Evolutionary conservation across 2,797 vertebrate species (phyloP).

Genomic region (Megalops cyprinoides): DNA sequence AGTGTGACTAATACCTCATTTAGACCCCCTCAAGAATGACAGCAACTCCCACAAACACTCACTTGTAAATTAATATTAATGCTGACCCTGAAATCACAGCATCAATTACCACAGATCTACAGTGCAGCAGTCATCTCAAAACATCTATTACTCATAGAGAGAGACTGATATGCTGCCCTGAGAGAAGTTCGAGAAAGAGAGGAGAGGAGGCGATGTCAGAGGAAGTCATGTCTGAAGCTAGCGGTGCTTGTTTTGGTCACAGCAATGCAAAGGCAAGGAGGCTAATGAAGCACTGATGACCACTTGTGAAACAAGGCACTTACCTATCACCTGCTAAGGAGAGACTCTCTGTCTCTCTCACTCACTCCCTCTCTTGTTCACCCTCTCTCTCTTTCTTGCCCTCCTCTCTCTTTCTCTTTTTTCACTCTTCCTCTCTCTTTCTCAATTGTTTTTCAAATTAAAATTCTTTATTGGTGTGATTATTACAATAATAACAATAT

Average conservation of each 20-base stretch:
- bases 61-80: constrained; percentile 48
- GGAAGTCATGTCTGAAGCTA: not conserved
- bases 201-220: not conserved
- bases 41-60: constrained; percentile 42
- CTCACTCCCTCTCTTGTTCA: not conserved
- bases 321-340: not conserved
- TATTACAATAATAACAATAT: too few relatives aligned
- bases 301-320: not conserved
- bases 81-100: constrained; percentile 38
- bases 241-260: too few relatives aligned
- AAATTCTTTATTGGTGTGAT: too few relatives aligned
- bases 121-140: constrained; percentile 45
- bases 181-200: not conserved
- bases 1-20: constrained; percentile 50
- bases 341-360: not conserved
- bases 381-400: not conserved
- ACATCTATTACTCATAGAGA: constrained; percentile 45
- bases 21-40: constrained; percentile 50
- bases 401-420: too few relatives aligned
- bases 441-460: too few relatives aligned
- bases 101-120: constrained; percentile 45
- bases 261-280: not conserved
- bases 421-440: too few relatives aligned
- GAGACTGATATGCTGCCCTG: constrained; percentile 44
- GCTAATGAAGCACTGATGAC: not conserved